Base-by-base conservation (phyloP, 2,113 vertebrate genomes). In the Rallus limicola region DNA sequence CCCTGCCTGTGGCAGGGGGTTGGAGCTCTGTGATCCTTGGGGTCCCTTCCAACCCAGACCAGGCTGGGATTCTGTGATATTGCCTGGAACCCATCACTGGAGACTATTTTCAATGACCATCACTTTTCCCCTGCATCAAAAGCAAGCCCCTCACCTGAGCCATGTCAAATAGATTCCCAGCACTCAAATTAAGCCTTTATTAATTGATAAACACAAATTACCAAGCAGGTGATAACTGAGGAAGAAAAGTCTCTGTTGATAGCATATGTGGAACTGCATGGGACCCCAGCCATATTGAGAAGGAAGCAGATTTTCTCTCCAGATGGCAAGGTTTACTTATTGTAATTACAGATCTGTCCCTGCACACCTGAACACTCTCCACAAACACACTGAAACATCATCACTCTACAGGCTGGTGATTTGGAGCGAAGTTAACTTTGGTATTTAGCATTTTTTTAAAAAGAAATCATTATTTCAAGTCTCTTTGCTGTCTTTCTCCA, bases 271-370 rank as follows among this genome's bases (percentile, higher is more conserved):
- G 71, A 92, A 65, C 59, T 58, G 78, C 53, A 82, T 92, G 84
- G 0, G 17, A 93, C 88, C 86, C 68, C 70, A 86, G 42, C 33
- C 70, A 17, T 2, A 1, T 11, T 0, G 2, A 65, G 59, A 52
- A 72, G 53, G 42, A 52, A 92, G 76, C 89, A 96, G 72, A 81
- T 92, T 94, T 88, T 60, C 79, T 80, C 76, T 95, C 71, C 96
- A 97, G 87, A 92, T 92, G 96, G 91, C 74, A 91, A 95, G 23
- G 88, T 87, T 90, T 78, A 48, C 65, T 90, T 69, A 46, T 68
- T 80, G 75, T 82, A 90, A 81, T 90, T 60, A 78, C 89, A 91
- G 70, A 40, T 62, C 31, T 33, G 19, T 90, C 89, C 89, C 79
- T 68, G 90, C 60, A 70, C 82, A 90, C 92, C 95, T 95, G 81